Percentiles rank a stretch among this genome's conserved stretches.
Evolutionary conservation across 2,797 vertebrate genomes (phyloP).

Genomic region (Dendrocincla tyrannina): DNA sequence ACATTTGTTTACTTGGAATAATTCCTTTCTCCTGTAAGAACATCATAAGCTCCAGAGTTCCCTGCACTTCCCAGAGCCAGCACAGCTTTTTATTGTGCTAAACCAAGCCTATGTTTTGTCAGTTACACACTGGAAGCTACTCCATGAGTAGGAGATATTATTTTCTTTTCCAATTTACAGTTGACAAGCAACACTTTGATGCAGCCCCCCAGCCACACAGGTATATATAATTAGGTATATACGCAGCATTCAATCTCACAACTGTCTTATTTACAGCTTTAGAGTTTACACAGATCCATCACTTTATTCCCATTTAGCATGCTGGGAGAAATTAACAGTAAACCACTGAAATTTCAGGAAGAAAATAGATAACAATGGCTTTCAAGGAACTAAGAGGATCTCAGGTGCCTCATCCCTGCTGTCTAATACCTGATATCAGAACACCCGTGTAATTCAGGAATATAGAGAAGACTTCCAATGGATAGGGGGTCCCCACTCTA

Average conservation of each 20-base stretch:
- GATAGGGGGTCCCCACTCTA: neutral
- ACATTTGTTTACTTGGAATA: slow-evolving; percentile 37
- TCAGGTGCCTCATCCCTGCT: neutral
- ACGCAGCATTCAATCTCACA: neutral
- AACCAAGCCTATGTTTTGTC: neutral
- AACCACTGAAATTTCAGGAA: neutral
- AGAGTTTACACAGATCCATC: neutral
- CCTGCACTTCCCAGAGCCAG: neutral
- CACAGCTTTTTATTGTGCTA: neutral
- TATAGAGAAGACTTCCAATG: neutral
- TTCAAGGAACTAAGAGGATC: neutral
- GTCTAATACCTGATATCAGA: no score
- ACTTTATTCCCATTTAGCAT: neutral
- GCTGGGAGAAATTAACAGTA: neutral
- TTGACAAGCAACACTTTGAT: neutral
- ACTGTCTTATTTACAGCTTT: neutral
- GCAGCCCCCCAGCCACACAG: neutral
- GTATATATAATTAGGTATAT: neutral
- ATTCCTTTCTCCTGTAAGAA: slow-evolving; percentile 36
- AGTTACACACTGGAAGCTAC: neutral
- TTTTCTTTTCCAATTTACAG: neutral
- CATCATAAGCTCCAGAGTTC: neutral
- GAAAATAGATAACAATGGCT: neutral
- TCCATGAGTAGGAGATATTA: neutral
- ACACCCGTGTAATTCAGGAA: neutral